A percentile compares a stretch with the other conserved stretches of the same genome.
These are phyloP conservation scores for Maconellicoccus hirsutus DNA, from an alignment of 1,140 invertebrate genomes.

Conservation along the genomic window DNA sequence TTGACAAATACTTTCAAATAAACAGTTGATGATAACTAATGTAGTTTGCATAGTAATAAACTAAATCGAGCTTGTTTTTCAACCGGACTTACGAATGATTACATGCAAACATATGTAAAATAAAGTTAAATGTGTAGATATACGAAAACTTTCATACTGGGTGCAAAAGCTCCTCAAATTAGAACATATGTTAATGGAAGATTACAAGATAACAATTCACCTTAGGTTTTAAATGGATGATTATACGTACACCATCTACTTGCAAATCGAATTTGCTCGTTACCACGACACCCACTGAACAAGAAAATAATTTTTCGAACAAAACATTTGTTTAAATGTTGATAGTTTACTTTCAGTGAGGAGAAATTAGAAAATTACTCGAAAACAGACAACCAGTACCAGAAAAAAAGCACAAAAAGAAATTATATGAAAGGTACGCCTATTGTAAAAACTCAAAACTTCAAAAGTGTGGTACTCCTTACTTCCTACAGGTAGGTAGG, in stretches of 20 bases:
- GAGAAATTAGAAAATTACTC: neutral
- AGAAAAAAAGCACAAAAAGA: neutral
- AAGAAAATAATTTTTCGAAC: neutral
- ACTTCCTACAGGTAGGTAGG: too few species aligned
- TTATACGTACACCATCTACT: constrained; percentile 3
- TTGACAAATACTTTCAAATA: neutral
- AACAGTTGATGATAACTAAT: neutral
- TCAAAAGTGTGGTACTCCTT: too few species aligned
- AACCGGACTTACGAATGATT: too few species aligned
- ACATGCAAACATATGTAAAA: too few species aligned
- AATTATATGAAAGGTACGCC: too few species aligned
- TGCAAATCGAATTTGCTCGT: neutral
- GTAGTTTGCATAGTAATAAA: too few species aligned
- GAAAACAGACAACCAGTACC: neutral
- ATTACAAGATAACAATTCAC: neutral
- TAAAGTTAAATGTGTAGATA: too few species aligned
- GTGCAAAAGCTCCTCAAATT: neutral
- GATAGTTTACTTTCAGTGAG: neutral
- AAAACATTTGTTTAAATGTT: constrained; percentile 5
- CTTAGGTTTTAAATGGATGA: neutral
- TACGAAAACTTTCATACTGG: neutral
- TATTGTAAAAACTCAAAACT: too few species aligned
- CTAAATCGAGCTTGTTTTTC: too few species aligned
- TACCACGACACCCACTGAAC: neutral
- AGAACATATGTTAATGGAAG: neutral